phyloP scores from a whole-genome alignment of 2,113 vertebrate genomes.

The Murina feae region DNA sequence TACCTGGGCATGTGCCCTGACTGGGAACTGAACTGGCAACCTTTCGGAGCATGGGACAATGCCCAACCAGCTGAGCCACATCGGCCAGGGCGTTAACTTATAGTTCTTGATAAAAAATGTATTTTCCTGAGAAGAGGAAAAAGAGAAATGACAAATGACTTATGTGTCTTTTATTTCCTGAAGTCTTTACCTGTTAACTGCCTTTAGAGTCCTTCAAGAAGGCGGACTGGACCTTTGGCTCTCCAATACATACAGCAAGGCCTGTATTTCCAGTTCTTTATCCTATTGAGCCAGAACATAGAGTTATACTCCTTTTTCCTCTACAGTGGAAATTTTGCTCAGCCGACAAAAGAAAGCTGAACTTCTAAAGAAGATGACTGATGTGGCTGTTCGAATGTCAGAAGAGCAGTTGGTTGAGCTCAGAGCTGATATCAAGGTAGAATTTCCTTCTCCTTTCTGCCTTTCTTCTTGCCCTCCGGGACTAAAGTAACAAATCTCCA shows the following conservation, averaged over 20 bases:
- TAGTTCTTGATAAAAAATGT: not conserved
- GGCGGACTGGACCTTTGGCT: not conserved
- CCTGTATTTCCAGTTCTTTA: not conserved
- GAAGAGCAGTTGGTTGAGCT: slow-evolving; percentile 94
- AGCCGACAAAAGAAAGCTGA: slow-evolving; percentile 92
- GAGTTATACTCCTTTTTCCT: slow-evolving; percentile 24
- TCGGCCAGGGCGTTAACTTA: not conserved
- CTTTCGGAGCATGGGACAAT: too few species aligned
- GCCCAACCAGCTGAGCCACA: not conserved
- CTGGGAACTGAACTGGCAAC: too few species aligned
- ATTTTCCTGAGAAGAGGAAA: slow-evolving; percentile 5
- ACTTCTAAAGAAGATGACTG: slow-evolving; percentile 89
- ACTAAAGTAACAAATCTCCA: not conserved
- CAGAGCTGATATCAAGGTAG: slow-evolving; percentile 94
- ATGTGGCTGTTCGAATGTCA: slow-evolving; percentile 90
- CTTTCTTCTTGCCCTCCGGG: not conserved
- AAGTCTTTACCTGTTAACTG: slow-evolving; percentile 27
- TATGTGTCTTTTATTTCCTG: slow-evolving; percentile 34
- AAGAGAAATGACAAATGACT: slow-evolving; percentile 40
- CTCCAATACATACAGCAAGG: not conserved
- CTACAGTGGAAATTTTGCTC: slow-evolving; percentile 88
- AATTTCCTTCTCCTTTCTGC: not conserved
- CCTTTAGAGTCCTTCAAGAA: slow-evolving; percentile 30
- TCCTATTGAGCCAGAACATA: not conserved
- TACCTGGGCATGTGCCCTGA: not conserved